These are phyloP conservation scores for Polydrusus pterygomalis DNA, from an alignment of 2,888 invertebrate genomes.

Conservation along the genomic window DNA sequence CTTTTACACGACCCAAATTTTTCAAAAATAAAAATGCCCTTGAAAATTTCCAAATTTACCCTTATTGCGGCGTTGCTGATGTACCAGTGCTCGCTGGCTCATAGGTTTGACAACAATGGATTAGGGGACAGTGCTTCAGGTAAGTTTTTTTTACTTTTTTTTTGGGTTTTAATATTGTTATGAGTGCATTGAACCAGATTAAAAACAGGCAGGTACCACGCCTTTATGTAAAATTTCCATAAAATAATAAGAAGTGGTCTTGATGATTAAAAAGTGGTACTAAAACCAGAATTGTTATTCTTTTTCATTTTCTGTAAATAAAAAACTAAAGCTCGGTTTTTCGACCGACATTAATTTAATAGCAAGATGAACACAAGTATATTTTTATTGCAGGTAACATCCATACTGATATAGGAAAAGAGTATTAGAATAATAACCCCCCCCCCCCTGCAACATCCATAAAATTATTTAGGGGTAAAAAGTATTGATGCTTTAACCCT, in stretches of 20 bases:
- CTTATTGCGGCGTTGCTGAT: conserved; percentile 32
- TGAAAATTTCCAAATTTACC: conserved; percentile 22
- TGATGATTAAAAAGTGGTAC: no score
- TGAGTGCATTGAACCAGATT: conserved; percentile 7
- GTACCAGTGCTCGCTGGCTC: conserved; percentile 29
- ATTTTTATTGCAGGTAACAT: no score
- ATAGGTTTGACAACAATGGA: conserved; percentile 37
- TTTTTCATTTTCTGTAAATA: not conserved
- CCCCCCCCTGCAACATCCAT: no score
- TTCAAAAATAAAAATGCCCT: conserved; percentile 33
- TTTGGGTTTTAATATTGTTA: not conserved
- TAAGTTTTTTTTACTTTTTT: conserved; percentile 29
- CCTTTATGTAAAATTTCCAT: not conserved
- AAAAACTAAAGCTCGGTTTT: not conserved
- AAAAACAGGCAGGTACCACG: not conserved
- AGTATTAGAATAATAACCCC: no score
- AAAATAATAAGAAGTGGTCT: not conserved
- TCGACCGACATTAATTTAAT: no score
- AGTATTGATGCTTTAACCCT: no score
- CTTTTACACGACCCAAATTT: no score
- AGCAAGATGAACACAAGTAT: no score
- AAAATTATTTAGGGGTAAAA: no score
- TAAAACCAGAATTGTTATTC: not conserved
- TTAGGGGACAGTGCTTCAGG: conserved; percentile 32
- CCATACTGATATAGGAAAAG: no score